Base-by-base conservation (phyloP, 1,140 invertebrate genomes). In the Bombus ignitus region DNA sequence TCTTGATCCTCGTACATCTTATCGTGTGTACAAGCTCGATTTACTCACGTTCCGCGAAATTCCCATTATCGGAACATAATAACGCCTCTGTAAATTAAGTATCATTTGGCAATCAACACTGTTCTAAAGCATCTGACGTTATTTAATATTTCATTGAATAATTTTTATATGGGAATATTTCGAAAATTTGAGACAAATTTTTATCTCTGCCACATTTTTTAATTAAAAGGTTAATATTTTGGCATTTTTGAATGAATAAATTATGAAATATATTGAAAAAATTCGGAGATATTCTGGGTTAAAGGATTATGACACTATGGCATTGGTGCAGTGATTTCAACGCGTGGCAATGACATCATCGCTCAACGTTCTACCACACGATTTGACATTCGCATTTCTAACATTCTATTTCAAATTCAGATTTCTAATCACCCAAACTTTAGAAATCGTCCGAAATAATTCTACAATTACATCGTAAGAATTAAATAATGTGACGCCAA, bases 21-120 rank as follows among this genome's bases (percentile, higher is more conserved):
- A 22, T 22, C 47, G 35, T 32, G 6, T n/a, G 22, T 12, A n/a
- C 32, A 3, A 1, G n/a, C 80, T 82, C 81, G 74, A 42, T 57
- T 53, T 15, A 25, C 32, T 32, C 73, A 47, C 71, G 81, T 22
- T 76, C 59, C 59, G 72, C 57, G 59, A 66, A 76, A 53, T 22
- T 10, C 37, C 15, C 18, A n/a, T 53, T 28, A 25, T 39, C 9
- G 9, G 3, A 37, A 28, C 32, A 32, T 70, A 37, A 70, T 37
- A 1, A 70, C 22, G 68, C 10, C 25, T n/a, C 8, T 71, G 25
- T 71, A 28, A n/a, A 71, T 53, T 12, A 10, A 9, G 15, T 15
- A 32, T 6, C n/a, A 65, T 65, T n/a, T 73, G 37, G 37, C 37
- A 39, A 39, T 39, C 37, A 6, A 39, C 37, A 39, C 37, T 39